Percentiles rank a stretch among this genome's conserved stretches.
Evolutionary conservation across 2,888 invertebrate species (phyloP).

Genomic region (Scaptodrosophila latifasciaeformis): DNA sequence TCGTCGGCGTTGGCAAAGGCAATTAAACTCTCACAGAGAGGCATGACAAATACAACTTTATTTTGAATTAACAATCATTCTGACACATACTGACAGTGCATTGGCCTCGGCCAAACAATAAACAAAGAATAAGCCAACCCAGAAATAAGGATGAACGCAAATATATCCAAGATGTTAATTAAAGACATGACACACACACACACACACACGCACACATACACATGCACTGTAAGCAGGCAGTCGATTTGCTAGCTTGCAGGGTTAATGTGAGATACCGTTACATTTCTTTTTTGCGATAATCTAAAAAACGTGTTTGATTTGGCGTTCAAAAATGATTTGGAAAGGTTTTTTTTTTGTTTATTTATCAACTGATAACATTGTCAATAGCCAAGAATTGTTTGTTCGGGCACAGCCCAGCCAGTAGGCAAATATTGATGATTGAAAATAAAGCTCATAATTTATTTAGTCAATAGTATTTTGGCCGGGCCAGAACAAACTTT

Average conservation of each 20-base stretch:
- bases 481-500: neutral
- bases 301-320: neutral
- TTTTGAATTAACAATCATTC: neutral
- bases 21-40: conserved; percentile 1
- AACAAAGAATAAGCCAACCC: conserved; percentile 30
- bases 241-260: no score
- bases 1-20: conserved; percentile 3
- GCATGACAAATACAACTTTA: neutral
- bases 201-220: no score
- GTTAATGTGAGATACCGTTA: no score
- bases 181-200: conserved; percentile 25
- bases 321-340: no score
- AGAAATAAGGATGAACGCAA: neutral
- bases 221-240: no score
- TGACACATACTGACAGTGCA: conserved; percentile 28
- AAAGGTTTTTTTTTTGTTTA: no score
- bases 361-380: conserved; percentile 33
- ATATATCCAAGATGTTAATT: no score
- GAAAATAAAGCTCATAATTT: conserved; percentile 18
- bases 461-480: conserved; percentile 24
- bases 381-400: conserved; percentile 19
- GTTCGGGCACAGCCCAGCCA: conserved; percentile 18
- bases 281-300: no score
- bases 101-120: conserved; percentile 38
- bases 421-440: conserved; percentile 28